Percentiles rank a stretch among this genome's conserved stretches.
phyloP scores from a whole-genome alignment of 2,113 vertebrate genomes.

The Mola mola region DNA sequence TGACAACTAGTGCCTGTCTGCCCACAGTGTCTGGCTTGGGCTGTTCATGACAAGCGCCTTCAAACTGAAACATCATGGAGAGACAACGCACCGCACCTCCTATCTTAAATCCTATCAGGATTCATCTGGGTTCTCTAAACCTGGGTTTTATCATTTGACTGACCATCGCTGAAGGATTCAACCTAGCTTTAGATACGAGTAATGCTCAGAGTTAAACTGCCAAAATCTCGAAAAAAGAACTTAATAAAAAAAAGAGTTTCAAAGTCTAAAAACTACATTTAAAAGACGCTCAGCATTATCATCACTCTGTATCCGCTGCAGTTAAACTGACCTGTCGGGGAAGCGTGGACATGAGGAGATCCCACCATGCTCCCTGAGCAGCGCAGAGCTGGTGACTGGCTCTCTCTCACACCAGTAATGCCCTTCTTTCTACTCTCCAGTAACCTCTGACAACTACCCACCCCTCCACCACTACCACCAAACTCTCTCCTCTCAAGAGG shows the following conservation, averaged over 20 bases:
- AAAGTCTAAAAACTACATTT: neutral
- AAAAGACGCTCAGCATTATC: neutral
- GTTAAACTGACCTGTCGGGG: constrained; percentile 51
- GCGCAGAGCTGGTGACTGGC: constrained; percentile 40
- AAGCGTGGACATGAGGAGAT: constrained; percentile 20
- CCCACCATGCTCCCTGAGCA: constrained; percentile 35
- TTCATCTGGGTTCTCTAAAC: neutral
- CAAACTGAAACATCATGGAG: constrained; percentile 6
- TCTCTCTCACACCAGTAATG: constrained; percentile 3
- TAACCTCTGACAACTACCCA: constrained; percentile 36
- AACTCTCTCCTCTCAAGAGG: constrained; percentile 26
- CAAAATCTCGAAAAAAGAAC: neutral
- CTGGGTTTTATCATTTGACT: neutral
- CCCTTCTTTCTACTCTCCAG: constrained; percentile 48
- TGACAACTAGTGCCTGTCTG: constrained; percentile 24
- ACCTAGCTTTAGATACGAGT: too few relatives aligned
- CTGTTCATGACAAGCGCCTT: neutral
- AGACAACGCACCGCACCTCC: constrained; percentile 3
- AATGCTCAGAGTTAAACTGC: too few relatives aligned
- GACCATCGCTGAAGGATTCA: neutral
- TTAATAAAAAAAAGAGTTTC: neutral
- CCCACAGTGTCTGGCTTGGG: constrained; percentile 21
- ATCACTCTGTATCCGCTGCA: neutral
- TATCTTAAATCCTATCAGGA: neutral
- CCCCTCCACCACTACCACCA: neutral